Conservation (phyloP, 2,113 vertebrate genomes). For the Microtus ochrogaster region DNA sequence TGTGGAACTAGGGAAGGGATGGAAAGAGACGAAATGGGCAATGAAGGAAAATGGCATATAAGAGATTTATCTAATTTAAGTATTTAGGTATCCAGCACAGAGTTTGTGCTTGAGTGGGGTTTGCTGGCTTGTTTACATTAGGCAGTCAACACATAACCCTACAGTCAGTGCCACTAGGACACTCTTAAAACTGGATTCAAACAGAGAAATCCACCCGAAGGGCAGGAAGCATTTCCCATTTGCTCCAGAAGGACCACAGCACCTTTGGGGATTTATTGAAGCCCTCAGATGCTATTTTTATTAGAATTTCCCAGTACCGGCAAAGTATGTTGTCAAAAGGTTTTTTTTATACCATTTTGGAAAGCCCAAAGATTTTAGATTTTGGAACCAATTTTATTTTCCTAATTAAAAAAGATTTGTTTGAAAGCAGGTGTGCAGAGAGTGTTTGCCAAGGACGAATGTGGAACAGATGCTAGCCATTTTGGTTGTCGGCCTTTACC, state of each 20-base stretch:
- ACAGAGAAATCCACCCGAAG: neutral
- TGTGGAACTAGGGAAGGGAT: neutral
- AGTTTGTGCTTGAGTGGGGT: neutral
- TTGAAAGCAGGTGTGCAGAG: neutral
- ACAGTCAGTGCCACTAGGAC: neutral
- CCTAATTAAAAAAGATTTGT: neutral
- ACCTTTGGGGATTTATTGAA: neutral
- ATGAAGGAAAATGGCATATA: neutral
- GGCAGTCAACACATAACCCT: neutral
- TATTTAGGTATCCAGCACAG: neutral
- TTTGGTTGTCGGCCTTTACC: neutral
- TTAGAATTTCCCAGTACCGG: constrained; percentile 22
- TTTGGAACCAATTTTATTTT: neutral
- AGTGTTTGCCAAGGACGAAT: neutral
- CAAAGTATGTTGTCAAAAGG: constrained; percentile 3
- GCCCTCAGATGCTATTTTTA: constrained; percentile 36
- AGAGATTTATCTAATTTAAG: neutral
- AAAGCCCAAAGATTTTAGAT: neutral
- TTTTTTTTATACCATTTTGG: constrained; percentile 34
- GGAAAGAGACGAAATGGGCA: neutral
- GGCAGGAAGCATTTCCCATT: neutral
- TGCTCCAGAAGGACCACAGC: neutral
- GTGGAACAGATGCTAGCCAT: neutral
- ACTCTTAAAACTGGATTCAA: neutral
- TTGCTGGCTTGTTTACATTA: neutral